These are phyloP conservation scores for Rhingia rostrata DNA, from an alignment of 2,888 invertebrate species.

Conservation along the genomic window DNA sequence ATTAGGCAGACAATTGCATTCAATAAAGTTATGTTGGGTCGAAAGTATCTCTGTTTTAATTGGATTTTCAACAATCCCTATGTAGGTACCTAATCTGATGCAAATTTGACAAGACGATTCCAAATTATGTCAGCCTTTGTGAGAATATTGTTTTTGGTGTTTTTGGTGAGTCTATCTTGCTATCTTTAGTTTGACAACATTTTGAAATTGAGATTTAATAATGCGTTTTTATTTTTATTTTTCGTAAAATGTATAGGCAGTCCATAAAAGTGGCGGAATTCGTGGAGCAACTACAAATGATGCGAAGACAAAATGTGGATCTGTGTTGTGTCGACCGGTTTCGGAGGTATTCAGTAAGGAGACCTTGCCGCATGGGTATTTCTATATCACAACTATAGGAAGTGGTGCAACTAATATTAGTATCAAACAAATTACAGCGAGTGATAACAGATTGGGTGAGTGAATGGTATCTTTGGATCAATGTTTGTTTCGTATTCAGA, in stretches of 20 bases:
- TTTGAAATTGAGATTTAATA: neutral
- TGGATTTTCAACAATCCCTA: constrained; percentile 4
- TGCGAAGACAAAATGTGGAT: constrained; percentile 83
- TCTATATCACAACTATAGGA: constrained; percentile 91
- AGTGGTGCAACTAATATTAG: constrained; percentile 93
- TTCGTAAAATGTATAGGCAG: constrained; percentile 76
- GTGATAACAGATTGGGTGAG: constrained; percentile 92
- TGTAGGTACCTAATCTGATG: constrained; percentile 41
- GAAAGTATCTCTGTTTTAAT: constrained; percentile 30
- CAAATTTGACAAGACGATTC: constrained; percentile 18
- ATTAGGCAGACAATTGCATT: constrained; percentile 51
- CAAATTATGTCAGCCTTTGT: constrained; percentile 32
- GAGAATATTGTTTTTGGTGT: constrained; percentile 57
- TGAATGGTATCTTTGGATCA: neutral
- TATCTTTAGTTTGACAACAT: neutral
- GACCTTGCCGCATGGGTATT: constrained; percentile 91
- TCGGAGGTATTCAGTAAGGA: constrained; percentile 92
- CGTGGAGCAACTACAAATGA: constrained; percentile 80
- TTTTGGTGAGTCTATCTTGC: constrained; percentile 68
- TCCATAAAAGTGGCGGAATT: constrained; percentile 79
- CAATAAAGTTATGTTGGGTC: constrained; percentile 15
- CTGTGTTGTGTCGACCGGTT: constrained; percentile 87
- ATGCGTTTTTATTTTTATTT: neutral
- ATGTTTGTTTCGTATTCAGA: too few species aligned
- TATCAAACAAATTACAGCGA: constrained; percentile 90